Base-by-base conservation (phyloP, 2,113 vertebrate species). In the Varanus komodoensis region DNA sequence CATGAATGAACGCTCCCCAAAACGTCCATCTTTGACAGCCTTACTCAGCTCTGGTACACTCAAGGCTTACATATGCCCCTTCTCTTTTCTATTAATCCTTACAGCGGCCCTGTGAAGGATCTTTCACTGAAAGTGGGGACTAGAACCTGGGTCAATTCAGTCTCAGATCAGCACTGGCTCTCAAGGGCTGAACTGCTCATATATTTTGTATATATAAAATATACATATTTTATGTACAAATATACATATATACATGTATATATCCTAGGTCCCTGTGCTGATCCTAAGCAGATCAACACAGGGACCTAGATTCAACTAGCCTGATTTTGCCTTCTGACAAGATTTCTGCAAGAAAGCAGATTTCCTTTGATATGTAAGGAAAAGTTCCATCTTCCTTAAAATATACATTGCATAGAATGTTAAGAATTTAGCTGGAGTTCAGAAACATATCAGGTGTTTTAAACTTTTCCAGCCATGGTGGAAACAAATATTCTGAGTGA, bases 401-500 rank as follows among this genome's bases (percentile, higher is more conserved):
- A 34, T 64, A 9, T 77, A 77, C 54, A 57, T 61, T 21, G 29
- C 29, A 2, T 68, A 80, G 38, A 88, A 80, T 69, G 44, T 79
- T 87, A 87, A 29, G 38, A n/a, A 50, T 32, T 57, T 50, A 88
- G 11, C 44, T 69, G 77, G 32, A 80, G 29, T 67, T 80, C 34
- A 34, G 54, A 57, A 73, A 82, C 48, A 54, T 9, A 84, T 83
- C 54, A 34, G 6, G 29, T 27, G 19, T 75, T 89, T 89, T 69
- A 75, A 75, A 89, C 73, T 48, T 52, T 83, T n/a, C 52, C 38
- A 71, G 34, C 52, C 54, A 50, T 75, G 29, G 25, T 19, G 34
- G 81, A 89, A 87, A 75, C 52, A 54, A 73, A 88, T 57, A 38
- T n/a, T 88, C 8, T 32, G 52, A n/a, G 79, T 73, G 50, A 83